Percentiles rank a stretch among this genome's conserved stretches.
phyloP scores from a whole-genome alignment of 2,113 vertebrate genomes.

The Hydropotes inermis region DNA sequence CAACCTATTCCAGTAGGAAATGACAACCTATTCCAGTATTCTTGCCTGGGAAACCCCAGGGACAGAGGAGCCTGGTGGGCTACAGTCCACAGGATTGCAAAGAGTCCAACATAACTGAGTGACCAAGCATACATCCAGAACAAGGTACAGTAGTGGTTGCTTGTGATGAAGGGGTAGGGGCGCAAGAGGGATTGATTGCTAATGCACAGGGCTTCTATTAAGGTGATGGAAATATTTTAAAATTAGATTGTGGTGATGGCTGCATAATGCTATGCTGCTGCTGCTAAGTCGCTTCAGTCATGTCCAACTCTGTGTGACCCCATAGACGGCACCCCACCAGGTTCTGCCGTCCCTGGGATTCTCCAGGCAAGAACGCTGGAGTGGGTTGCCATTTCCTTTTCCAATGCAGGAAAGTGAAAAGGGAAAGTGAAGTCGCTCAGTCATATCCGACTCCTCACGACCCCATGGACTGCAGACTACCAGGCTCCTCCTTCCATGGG shows the following conservation, averaged over 20 bases:
- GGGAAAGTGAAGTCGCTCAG: too few relatives aligned
- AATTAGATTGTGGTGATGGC: background rate
- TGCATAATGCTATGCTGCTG: background rate
- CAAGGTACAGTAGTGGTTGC: background rate
- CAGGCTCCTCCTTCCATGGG: too few relatives aligned
- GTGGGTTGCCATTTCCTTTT: too few relatives aligned
- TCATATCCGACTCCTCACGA: too few relatives aligned
- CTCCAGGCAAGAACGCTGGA: too few relatives aligned
- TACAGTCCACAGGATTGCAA: background rate
- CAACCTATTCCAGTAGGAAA: background rate
- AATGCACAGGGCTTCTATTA: background rate
- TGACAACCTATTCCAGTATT: background rate
- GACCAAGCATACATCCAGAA: background rate
- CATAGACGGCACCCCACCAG: too few relatives aligned
- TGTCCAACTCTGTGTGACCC: too few relatives aligned
- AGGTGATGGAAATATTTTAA: background rate
- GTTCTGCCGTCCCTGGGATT: too few relatives aligned
- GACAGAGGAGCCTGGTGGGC: background rate
- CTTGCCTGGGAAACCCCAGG: background rate
- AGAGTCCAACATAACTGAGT: background rate
- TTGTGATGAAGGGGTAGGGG: background rate
- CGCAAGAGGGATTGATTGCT: background rate
- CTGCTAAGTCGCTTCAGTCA: too few relatives aligned
- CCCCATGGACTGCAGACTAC: too few relatives aligned
- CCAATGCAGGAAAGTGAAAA: too few relatives aligned